Percentiles rank a stretch among this genome's conserved stretches.
Conservation (phyloP, 2,113 vertebrate species). For the Silurus asotus region DNA sequence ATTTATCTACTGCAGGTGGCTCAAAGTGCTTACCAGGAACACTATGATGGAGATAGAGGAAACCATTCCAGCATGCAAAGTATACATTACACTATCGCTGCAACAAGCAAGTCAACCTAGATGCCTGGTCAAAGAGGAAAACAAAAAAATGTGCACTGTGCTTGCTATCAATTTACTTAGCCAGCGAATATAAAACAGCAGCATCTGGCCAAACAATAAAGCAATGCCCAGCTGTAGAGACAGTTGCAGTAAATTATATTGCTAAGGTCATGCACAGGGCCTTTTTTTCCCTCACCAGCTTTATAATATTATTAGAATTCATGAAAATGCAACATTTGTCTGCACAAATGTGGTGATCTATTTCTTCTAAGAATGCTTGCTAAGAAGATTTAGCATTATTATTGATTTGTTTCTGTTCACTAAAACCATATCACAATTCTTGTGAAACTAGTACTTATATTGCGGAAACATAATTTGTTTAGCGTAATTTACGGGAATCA, state of each 20-base stretch:
- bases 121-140: conserved; percentile 43
- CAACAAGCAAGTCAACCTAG: conserved; percentile 42
- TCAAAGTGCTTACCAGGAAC: conserved; percentile 54
- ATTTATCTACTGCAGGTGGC: conserved; percentile 56
- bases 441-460: too few species aligned
- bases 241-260: conserved; percentile 53
- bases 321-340: conserved; percentile 43
- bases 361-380: conserved; percentile 7
- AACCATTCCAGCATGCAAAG: conserved; percentile 45
- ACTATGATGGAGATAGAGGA: conserved; percentile 41
- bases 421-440: not conserved
- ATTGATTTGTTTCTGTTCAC: not conserved
- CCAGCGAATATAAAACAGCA: conserved; percentile 47
- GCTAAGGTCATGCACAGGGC: conserved; percentile 42
- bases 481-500: not conserved
- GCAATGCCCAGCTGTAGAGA: conserved; percentile 44
- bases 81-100: conserved; percentile 50
- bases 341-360: conserved; percentile 19
- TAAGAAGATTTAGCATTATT: conserved; percentile 10
- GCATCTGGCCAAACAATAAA: conserved; percentile 48
- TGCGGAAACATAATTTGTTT: not conserved
- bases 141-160: conserved; percentile 40
- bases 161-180: conserved; percentile 45
- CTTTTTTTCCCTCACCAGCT: conserved; percentile 23
- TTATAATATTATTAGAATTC: conserved; percentile 40